phyloP scores from a whole-genome alignment of 2,888 invertebrate genomes.

The Cristatella mucedo region DNA sequence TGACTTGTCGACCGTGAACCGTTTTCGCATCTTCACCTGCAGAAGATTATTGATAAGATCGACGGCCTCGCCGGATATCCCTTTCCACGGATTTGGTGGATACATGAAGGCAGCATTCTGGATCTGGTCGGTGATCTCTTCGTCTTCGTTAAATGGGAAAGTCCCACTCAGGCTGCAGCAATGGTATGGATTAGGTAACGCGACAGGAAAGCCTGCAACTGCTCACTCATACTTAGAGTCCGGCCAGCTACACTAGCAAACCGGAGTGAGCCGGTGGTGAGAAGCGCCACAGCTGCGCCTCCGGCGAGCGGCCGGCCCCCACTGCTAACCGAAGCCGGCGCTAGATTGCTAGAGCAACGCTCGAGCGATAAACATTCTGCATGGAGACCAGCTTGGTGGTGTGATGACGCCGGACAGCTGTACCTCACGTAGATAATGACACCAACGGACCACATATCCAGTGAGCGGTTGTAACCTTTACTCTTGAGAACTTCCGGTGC shows the following conservation, averaged over 20 bases:
- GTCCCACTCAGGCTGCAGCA: conserved; percentile 75
- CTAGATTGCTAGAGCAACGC: too few relatives aligned
- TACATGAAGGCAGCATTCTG: conserved; percentile 99
- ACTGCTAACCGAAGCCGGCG: too few relatives aligned
- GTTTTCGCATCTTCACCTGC: conserved; percentile 66
- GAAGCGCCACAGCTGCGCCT: too few relatives aligned
- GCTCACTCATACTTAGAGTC: too few relatives aligned
- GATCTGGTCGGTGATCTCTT: conserved; percentile 97
- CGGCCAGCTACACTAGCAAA: too few relatives aligned
- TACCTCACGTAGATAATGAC: conserved; percentile 83
- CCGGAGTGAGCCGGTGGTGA: too few relatives aligned
- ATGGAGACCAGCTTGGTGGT: too few relatives aligned
- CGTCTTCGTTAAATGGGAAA: conserved; percentile 98
- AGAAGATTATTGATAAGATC: conserved; percentile 92
- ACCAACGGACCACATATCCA: conserved; percentile 99
- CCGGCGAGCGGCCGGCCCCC: too few relatives aligned
- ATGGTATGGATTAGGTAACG: too few relatives aligned
- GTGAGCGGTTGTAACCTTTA: conserved; percentile 92
- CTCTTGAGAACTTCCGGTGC: conserved; percentile 94
- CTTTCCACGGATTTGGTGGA: conserved; percentile 87
- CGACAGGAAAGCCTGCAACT: too few relatives aligned
- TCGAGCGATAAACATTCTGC: too few relatives aligned
- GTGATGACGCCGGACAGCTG: too few relatives aligned
- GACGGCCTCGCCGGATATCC: conserved; percentile 67
- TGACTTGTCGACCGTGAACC: conserved; percentile 89